phyloP scores from a whole-genome alignment of 2,113 vertebrate species.

The Periophthalmodon schlosseri region DNA sequence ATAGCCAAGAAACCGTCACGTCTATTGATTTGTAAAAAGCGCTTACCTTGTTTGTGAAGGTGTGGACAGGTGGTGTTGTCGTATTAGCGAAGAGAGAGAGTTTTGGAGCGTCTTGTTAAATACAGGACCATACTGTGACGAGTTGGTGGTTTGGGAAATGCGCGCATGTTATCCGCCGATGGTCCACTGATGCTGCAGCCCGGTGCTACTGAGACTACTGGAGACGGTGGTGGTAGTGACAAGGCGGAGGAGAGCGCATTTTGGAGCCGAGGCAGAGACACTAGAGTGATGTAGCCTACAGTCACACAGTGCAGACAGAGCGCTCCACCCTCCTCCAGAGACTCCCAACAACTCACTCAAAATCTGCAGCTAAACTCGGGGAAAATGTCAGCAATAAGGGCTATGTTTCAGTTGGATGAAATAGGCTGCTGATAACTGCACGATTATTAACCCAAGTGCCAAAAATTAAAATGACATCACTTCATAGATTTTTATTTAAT shows the following conservation, averaged over 20 bases:
- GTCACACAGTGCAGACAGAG: conserved; percentile 49
- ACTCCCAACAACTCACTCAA: conserved; percentile 41
- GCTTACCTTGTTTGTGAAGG: conserved; percentile 62
- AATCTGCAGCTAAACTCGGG: conserved; percentile 14
- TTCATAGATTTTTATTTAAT: neutral
- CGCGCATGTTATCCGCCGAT: conserved; percentile 26
- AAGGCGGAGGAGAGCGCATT: conserved; percentile 64
- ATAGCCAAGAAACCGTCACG: conserved; percentile 6
- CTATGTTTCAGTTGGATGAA: neutral
- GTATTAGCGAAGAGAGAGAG: conserved; percentile 39
- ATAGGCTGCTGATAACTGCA: no score
- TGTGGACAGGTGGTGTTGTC: conserved; percentile 46
- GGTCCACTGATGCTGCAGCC: neutral
- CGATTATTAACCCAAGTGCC: neutral
- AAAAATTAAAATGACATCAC: neutral
- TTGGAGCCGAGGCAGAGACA: conserved; percentile 63
- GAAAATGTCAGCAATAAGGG: neutral
- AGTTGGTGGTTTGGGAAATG: conserved; percentile 43
- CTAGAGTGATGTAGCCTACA: conserved; percentile 54
- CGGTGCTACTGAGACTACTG: neutral
- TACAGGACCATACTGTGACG: conserved; percentile 48
- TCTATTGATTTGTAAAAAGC: neutral
- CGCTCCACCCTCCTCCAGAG: conserved; percentile 19
- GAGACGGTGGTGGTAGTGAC: conserved; percentile 45
- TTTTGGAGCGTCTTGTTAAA: conserved; percentile 12